phyloP scores from a whole-genome alignment of 2,888 invertebrate species.

The Timema podura region DNA sequence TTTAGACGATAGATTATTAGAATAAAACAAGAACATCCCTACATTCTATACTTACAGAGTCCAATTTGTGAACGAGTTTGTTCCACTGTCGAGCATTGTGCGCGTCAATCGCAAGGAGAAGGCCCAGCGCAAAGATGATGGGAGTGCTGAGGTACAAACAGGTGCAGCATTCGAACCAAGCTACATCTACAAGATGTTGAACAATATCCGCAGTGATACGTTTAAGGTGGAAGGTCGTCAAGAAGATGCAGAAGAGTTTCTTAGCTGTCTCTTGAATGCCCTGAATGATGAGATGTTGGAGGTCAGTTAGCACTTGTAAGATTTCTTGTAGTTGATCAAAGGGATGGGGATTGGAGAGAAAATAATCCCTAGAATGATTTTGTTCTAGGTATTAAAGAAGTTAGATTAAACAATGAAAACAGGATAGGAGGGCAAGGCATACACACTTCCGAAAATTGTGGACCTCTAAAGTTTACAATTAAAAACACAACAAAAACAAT shows the following conservation, averaged over 20 bases:
- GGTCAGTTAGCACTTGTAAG: too few species aligned
- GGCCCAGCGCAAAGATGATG: conserved; percentile 34
- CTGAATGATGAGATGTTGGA: conserved; percentile 96
- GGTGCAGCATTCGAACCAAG: conserved; percentile 89
- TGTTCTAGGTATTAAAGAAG: not conserved
- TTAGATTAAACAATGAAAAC: too few species aligned
- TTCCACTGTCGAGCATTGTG: conserved; percentile 57
- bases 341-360: not conserved
- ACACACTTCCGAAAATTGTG: too few species aligned
- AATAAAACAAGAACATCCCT: too few species aligned
- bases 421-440: too few species aligned
- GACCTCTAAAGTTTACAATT: too few species aligned
- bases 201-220: conserved; percentile 67
- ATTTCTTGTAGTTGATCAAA: too few species aligned
- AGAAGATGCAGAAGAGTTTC: conserved; percentile 96
- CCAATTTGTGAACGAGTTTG: conserved; percentile 75
- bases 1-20: too few species aligned
- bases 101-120: conserved; percentile 36
- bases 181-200: conserved; percentile 78
- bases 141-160: conserved; percentile 50
- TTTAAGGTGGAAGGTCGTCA: conserved; percentile 77
- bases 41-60: too few species aligned
- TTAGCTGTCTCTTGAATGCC: conserved; percentile 87
- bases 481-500: too few species aligned
- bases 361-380: not conserved